phyloP scores from a whole-genome alignment of 2,888 invertebrate species.

The Mimumesa dahlbomi region DNA sequence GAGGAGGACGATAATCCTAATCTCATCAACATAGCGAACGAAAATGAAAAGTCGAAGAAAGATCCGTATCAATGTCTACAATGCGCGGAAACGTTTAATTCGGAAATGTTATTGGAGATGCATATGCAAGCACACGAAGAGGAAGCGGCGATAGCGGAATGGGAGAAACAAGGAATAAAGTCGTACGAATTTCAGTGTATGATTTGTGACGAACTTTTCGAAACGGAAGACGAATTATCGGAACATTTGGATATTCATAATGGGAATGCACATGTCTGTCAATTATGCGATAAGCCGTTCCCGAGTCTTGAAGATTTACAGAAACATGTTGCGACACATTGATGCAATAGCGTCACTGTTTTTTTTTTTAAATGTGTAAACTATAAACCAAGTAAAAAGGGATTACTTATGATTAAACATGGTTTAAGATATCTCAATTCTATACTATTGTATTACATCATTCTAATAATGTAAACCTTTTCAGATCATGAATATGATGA shows the following conservation, averaged over 20 bases:
- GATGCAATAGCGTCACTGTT: too few relatives aligned
- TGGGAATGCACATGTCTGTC: conserved; percentile 71
- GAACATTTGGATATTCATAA: conserved; percentile 75
- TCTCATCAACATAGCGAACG: conserved; percentile 67
- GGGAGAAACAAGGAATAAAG: conserved; percentile 70
- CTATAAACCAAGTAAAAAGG: neutral
- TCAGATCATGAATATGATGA: too few relatives aligned
- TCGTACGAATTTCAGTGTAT: conserved; percentile 66
- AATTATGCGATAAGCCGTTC: conserved; percentile 75
- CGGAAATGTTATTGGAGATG: conserved; percentile 73
- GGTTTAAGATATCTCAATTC: too few relatives aligned
- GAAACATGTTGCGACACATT: conserved; percentile 75
- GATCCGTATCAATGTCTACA: conserved; percentile 67
- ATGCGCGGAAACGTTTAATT: conserved; percentile 69
- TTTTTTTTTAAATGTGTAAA: neutral
- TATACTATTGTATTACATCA: too few relatives aligned
- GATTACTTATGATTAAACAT: too few relatives aligned
- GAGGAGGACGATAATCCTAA: conserved; percentile 77
- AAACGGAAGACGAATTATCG: conserved; percentile 67
- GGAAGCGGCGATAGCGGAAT: conserved; percentile 73
- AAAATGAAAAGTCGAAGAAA: conserved; percentile 47
- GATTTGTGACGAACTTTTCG: conserved; percentile 73
- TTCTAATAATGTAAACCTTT: too few relatives aligned
- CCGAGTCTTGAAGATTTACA: conserved; percentile 72
- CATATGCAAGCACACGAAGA: conserved; percentile 76